Evolutionary conservation across 2,113 vertebrate genomes (phyloP), one percentile per base, ranked within the genome.

Genomic region (Coryphaenoides rupestris): DNA sequence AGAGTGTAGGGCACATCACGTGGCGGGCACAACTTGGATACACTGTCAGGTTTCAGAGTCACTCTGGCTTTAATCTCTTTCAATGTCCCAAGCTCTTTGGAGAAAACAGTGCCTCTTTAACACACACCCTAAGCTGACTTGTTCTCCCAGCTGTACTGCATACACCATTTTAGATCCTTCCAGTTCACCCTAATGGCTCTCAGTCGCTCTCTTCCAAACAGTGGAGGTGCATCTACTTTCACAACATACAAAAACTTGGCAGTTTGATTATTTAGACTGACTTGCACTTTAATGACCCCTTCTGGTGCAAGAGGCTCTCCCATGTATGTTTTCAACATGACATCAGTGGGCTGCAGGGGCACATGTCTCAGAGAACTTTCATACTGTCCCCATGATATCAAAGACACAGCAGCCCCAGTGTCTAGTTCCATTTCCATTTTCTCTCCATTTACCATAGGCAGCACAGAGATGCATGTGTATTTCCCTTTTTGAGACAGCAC

Each of bases 371-470:
- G 4, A 21, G 19, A 9, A 22, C 7, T 4, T 60, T 60, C 15
- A 19, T 60, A 46, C 6, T 5, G 5, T 19, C 17, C 19, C n/a
- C 19, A 10, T 12, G 28, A 21, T 45, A 60, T 60, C 19, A 60
- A 60, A 40, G 55, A 65, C 24, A 65, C 63, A 9, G 54, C 54
- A 22, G 28, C 63, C 54, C 63, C 63, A 21, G 63, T 57, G 23
- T 49, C 58, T 10, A 60, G 10, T 28, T 60, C 58, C 58, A 46
- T 46, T 21, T 60, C 33, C 33, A 40, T 40, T 12, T 1, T 22
- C 21, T 21, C 14, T 2, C 54, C 54, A 19, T 55, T 13, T 12
- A 22, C 14, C 54, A 19, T 13, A 4, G 54, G 54, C n/a, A 19
- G 12, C 5, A 22, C 21, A 40, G 7, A 40, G 33, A 40, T 40